Evolutionary conservation across 2,113 vertebrate genomes (phyloP).

Genomic region (Labrus mixtus): DNA sequence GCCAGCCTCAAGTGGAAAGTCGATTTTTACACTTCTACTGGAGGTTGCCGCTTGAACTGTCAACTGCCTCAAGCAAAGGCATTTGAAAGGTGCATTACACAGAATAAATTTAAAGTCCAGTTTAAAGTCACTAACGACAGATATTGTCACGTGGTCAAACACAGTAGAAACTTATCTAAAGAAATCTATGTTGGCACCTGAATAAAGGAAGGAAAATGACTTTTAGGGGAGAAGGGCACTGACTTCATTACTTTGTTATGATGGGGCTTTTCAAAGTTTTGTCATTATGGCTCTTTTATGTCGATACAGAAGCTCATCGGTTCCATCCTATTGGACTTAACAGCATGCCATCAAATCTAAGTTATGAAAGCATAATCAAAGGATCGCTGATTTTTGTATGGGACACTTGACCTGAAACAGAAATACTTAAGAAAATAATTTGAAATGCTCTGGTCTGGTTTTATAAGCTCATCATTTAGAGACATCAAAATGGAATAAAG

Average conservation of each 20-base stretch:
- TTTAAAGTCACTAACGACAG: too few species aligned
- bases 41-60: too few species aligned
- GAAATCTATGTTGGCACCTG: not conserved
- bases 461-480: not conserved
- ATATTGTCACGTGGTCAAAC: too few species aligned
- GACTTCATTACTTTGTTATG: not conserved
- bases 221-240: not conserved
- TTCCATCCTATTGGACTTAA: constrained; percentile 18
- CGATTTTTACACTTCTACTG: too few species aligned
- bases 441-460: not conserved
- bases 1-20: too few species aligned
- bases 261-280: not conserved
- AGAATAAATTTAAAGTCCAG: too few species aligned
- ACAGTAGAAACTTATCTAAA: too few species aligned
- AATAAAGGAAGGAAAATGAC: not conserved
- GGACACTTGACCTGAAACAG: constrained; percentile 26
- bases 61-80: too few species aligned
- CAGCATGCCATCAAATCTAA: constrained; percentile 22
- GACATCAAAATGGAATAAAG: not conserved
- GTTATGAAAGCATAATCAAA: constrained; percentile 13
- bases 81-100: too few species aligned
- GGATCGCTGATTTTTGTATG: constrained; percentile 5
- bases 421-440: not conserved
- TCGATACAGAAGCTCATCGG: constrained; percentile 15
- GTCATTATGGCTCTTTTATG: constrained; percentile 8